A percentile compares a stretch with the other conserved stretches of the same genome.
Conservation (phyloP, 2,113 vertebrate species). For the Sturnus vulgaris region DNA sequence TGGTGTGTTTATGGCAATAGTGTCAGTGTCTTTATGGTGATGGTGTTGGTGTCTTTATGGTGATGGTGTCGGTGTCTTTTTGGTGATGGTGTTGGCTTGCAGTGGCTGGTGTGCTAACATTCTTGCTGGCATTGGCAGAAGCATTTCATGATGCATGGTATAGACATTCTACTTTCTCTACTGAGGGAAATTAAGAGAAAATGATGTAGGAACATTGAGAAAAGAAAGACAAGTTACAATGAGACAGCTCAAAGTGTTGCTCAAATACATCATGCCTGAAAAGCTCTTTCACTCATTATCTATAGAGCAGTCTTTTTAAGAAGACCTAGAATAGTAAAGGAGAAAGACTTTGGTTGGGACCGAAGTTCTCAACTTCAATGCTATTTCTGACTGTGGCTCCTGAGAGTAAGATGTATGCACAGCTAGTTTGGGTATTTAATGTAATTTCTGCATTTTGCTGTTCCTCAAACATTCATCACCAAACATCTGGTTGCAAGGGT, state of each 20-base stretch:
- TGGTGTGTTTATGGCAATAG: neutral
- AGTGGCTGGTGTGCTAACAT: fast-evolving
- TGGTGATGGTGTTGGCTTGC: neutral
- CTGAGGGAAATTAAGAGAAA: neutral
- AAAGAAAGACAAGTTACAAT: neutral
- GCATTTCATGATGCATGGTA: neutral
- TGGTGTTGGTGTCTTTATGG: neutral
- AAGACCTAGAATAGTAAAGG: neutral
- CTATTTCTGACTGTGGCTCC: neutral
- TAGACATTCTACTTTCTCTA: neutral
- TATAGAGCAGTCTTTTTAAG: neutral
- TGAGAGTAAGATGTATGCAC: neutral
- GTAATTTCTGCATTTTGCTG: neutral
- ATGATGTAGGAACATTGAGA: neutral
- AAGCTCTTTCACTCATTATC: neutral
- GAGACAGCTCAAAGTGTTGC: neutral
- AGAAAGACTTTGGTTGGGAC: neutral
- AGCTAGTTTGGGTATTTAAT: neutral
- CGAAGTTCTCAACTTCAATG: neutral
- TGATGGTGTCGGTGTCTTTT: neutral
- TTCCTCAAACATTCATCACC: neutral
- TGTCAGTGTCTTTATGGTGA: neutral
- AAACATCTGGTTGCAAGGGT: neutral
- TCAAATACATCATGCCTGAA: neutral
- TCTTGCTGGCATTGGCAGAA: neutral